Percentiles rank a stretch among this genome's conserved stretches.
phyloP scores from a whole-genome alignment of 2,888 invertebrate species.

The Criorhina ranunculi region DNA sequence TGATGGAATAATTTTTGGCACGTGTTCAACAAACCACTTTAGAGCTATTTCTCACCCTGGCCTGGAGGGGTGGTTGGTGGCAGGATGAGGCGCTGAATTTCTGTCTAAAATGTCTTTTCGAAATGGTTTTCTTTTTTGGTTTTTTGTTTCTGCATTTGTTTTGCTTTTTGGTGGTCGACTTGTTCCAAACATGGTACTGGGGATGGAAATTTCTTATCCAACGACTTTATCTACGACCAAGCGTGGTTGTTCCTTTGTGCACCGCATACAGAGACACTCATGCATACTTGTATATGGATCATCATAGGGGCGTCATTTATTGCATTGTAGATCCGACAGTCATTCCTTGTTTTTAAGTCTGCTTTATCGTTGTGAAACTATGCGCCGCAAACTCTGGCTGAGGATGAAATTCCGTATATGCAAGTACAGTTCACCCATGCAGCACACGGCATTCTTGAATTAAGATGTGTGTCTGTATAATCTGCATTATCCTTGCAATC shows the following conservation, averaged over 20 bases:
- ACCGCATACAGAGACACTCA: neutral
- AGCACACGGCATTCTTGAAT: constrained; percentile 70
- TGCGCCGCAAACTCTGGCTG: constrained; percentile 23
- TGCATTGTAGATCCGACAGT: constrained; percentile 73
- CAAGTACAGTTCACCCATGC: constrained; percentile 53
- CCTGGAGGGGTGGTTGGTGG: neutral
- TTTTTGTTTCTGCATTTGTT: constrained; percentile 42
- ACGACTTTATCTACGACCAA: constrained; percentile 54
- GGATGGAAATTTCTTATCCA: constrained; percentile 63
- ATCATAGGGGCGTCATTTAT: constrained; percentile 76
- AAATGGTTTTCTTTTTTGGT: constrained; percentile 43
- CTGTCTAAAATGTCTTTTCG: constrained; percentile 52
- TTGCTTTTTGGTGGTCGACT: constrained; percentile 58
- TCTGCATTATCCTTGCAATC: constrained; percentile 73
- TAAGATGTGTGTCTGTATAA: constrained; percentile 74
- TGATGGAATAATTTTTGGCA: constrained; percentile 76
- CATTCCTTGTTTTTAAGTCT: constrained; percentile 75
- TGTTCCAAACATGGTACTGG: constrained; percentile 22
- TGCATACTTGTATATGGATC: constrained; percentile 63
- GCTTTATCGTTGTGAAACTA: constrained; percentile 64
- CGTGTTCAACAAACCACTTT: constrained; percentile 77
- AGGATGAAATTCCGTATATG: constrained; percentile 37
- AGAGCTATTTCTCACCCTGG: constrained; percentile 61
- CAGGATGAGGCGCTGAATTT: constrained; percentile 45
- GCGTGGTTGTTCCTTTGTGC: neutral